These are phyloP conservation scores for Cephus pygmeus DNA, from an alignment of 2,888 invertebrate species.

Conservation along the genomic window DNA sequence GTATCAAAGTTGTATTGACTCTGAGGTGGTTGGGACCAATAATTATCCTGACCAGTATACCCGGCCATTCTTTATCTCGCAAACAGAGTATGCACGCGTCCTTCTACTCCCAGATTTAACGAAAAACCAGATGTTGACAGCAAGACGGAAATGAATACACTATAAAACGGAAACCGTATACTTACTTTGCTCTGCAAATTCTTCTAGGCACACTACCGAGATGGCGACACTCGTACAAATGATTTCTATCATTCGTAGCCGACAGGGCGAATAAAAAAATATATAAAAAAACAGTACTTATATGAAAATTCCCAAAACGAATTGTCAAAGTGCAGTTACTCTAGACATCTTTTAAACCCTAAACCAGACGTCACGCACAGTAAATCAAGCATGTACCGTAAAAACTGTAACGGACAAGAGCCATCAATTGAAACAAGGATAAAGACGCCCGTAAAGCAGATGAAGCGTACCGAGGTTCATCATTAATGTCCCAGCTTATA, in stretches of 20 bases:
- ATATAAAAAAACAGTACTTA: not conserved
- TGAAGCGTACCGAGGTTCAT: not conserved
- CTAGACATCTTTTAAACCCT: not conserved
- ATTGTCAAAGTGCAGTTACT: not conserved
- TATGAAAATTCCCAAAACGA: not conserved
- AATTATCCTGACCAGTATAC: slow-evolving; percentile 52
- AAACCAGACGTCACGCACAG: not conserved
- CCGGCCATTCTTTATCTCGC: slow-evolving; percentile 48
- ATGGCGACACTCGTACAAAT: not conserved
- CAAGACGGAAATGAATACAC: slow-evolving; percentile 27
- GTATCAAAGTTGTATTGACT: slow-evolving; percentile 68
- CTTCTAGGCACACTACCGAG: not conserved
- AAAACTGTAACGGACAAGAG: not conserved
- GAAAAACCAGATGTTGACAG: slow-evolving; percentile 22
- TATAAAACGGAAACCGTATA: not conserved
- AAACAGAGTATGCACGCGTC: not conserved
- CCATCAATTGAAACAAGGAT: not conserved
- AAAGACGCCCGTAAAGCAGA: not conserved
- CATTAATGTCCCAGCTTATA: too few species aligned
- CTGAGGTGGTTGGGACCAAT: slow-evolving; percentile 51
- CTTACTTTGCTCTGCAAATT: not conserved
- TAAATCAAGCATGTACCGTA: not conserved
- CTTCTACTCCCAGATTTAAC: not conserved
- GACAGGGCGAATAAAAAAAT: not conserved
- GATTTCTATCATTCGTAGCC: not conserved